Evolutionary conservation across 2,113 vertebrate genomes (phyloP).

Genomic region (cat (Felis catus)): DNA sequence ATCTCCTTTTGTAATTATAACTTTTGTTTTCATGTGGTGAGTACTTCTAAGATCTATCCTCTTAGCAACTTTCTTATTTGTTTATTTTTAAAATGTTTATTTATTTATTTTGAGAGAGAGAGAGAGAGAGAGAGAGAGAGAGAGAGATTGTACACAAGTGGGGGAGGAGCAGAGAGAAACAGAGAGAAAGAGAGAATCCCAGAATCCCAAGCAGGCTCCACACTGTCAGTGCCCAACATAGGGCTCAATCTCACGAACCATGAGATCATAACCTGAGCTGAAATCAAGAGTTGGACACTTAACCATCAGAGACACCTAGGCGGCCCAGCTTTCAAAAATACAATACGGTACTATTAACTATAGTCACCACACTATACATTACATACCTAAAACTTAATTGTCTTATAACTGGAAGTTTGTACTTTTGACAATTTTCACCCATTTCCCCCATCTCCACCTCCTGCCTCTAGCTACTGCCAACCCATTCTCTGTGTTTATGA

Average conservation of each 20-base stretch:
- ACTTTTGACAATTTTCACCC: neutral
- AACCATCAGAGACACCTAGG: no score
- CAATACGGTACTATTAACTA: neutral
- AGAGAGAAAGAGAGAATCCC: no score
- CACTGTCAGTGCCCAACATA: no score
- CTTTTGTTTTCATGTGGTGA: neutral
- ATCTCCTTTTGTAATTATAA: neutral
- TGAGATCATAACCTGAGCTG: no score
- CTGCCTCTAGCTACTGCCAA: neutral
- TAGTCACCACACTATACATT: neutral
- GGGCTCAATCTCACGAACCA: no score
- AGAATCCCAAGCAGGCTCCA: no score
- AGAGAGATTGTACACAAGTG: no score
- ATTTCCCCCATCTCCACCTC: neutral
- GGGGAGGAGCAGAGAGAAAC: no score
- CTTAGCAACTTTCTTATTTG: neutral
- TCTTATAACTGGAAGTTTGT: neutral
- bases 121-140: no score
- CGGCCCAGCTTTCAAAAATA: neutral
- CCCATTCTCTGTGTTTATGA: neutral
- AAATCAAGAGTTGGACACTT: no score
- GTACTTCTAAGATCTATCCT: neutral
- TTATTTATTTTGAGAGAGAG: no score
- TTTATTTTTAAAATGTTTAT: no score
- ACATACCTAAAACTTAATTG: neutral